Evolutionary conservation across 2,888 invertebrate genomes (phyloP).

Genomic region (Nemotelus nigrinus): DNA sequence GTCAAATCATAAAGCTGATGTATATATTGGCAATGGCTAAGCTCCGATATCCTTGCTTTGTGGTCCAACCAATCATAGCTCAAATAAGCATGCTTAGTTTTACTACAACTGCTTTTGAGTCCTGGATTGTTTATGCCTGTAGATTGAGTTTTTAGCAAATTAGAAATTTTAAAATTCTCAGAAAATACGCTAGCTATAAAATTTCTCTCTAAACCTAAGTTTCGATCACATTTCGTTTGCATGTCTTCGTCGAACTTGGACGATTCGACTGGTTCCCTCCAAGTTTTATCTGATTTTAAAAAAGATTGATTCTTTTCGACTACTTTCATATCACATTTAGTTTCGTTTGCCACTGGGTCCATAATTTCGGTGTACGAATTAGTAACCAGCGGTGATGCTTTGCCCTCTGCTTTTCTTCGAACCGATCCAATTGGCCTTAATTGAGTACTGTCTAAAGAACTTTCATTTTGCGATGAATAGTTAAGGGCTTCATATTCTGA

Average conservation of each 20-base stretch:
- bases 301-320: background rate
- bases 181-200: background rate
- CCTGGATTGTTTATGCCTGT: no score
- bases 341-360: conserved; percentile 1
- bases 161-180: background rate
- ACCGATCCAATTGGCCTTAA: conserved; percentile 9
- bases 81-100: no score
- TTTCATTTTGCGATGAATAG: conserved; percentile 61
- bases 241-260: no score
- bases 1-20: no score
- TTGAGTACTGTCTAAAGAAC: conserved; percentile 57
- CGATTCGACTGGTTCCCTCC: no score
- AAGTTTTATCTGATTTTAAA: conserved; percentile 32
- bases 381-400: conserved; percentile 26
- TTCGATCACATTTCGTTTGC: no score
- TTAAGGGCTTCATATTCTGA: conserved; percentile 61
- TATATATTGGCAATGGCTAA: no score
- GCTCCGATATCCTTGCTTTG: no score
- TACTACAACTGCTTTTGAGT: no score
- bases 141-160: background rate
- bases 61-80: no score
- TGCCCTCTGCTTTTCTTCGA: conserved; percentile 24
- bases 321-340: conserved; percentile 25
- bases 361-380: conserved; percentile 4
- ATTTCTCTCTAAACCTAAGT: no score